phyloP scores from a whole-genome alignment of 2,113 vertebrate genomes.

The Typhlomys cinereus region DNA sequence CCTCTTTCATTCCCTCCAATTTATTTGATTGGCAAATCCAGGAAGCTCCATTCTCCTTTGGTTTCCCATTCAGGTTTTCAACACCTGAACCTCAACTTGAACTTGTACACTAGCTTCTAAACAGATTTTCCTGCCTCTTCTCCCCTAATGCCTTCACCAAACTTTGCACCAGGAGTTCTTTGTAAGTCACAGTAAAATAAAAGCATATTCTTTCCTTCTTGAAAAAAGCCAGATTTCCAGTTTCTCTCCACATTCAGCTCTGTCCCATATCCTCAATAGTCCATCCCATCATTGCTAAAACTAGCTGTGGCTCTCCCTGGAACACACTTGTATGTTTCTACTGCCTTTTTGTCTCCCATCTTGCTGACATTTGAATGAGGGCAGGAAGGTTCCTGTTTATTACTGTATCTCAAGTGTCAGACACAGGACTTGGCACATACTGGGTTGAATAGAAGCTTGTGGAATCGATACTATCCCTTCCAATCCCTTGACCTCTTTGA shows the following conservation, averaged over 20 bases:
- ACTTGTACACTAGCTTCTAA: background rate
- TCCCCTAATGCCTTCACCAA: background rate
- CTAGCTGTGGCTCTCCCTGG: background rate
- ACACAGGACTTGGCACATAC: background rate
- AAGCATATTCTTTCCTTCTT: background rate
- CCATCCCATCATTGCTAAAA: background rate
- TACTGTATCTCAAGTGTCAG: background rate
- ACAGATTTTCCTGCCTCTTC: background rate
- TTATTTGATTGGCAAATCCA: background rate
- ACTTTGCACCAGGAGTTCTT: background rate
- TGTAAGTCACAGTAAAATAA: too few species aligned
- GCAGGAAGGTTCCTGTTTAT: background rate
- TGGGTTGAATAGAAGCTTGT: constrained; percentile 3
- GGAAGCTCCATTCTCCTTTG: background rate
- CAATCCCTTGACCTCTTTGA: background rate
- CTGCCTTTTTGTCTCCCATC: background rate
- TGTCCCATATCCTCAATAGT: background rate
- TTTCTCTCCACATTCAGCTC: background rate
- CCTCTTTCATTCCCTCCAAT: background rate
- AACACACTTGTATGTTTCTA: too few species aligned
- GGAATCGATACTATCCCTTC: background rate
- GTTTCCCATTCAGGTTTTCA: background rate
- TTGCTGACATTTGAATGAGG: background rate
- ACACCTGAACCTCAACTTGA: constrained; percentile 18
- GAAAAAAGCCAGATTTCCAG: background rate